Percentiles rank a stretch among this genome's conserved stretches.
These are phyloP conservation scores for Chrysomela aeneicollis DNA, from an alignment of 2,888 invertebrate genomes.

Conservation along the genomic window DNA sequence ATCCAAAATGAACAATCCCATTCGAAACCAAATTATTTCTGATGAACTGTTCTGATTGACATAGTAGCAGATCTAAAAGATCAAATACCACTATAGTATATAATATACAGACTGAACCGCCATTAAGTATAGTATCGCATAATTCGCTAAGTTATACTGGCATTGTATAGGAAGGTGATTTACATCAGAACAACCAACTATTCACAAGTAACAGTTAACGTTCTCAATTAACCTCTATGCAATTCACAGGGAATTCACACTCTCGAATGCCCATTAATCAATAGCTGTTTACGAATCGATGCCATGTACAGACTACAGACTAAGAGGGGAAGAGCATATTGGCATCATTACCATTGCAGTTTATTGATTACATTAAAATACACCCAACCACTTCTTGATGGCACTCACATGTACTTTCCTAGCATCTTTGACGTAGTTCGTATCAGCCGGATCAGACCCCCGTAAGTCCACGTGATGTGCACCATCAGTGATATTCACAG, in stretches of 20 bases:
- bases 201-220: constrained; percentile 53
- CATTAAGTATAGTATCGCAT: no score
- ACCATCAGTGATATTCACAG: constrained; percentile 80
- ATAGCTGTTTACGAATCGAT: constrained; percentile 60
- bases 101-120: no score
- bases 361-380: constrained; percentile 9
- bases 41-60: no score
- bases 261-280: constrained; percentile 60
- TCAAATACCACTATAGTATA: no score
- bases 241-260: constrained; percentile 61
- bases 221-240: constrained; percentile 59
- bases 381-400: constrained; percentile 68
- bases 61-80: no score
- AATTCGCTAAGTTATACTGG: neutral
- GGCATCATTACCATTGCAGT: no score
- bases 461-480: constrained; percentile 89
- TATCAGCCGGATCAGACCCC: constrained; percentile 70
- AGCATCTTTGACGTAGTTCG: constrained; percentile 69
- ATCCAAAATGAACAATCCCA: no score
- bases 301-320: no score
- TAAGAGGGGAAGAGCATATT: no score
- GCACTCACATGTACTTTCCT: constrained; percentile 69
- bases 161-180: constrained; percentile 30
- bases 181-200: constrained; percentile 36
- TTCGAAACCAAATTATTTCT: no score